Base-by-base conservation (phyloP, 2,113 vertebrate genomes). In the Tretioscincus oriximinensis region DNA sequence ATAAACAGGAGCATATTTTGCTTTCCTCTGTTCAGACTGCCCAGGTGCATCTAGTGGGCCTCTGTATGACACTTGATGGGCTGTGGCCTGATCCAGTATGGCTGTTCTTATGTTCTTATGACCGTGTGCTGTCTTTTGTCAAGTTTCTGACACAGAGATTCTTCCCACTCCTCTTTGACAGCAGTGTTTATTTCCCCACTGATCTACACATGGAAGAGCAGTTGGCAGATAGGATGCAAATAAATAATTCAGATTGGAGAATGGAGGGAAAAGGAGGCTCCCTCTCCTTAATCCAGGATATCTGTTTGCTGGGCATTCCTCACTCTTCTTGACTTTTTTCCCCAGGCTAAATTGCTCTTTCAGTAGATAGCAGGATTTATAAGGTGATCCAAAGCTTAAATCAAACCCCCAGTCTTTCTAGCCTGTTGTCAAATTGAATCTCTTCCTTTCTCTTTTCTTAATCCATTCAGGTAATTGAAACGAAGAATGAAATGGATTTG, bases 381-480 rank as follows among this genome's bases (percentile, higher is more conserved):
- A 70, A 80, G 77, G 63, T 61, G 70, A 83, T 61, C 47, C 49
- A 58, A 8, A 47, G 54, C 35, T n/a, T n/a, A 41, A 41, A n/a
- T 68, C 72, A 70, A 60, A 75, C 51, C 29, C 21, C 29, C 24
- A 22, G 26, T 45, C 14, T 54, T 11, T 4, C 73, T 71, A 28
- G 14, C 1, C 68, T 29, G 1, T 21, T 81, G 76, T 87, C 66
- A 78, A 24, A 76, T 51, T 28, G n/a, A 31, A 41, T 1, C 4
- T 51, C n/a, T 74, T 6, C 51, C 22, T 70, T 70, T 60, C 54
- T 78, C 0, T 80, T 26, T 88, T 78, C 85, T 76, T 58, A 69
- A n/a, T 76, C 71, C 68, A 0, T 8, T 0, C 92, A 98, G 98
- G 85, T 80, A 1, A 92, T 89, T 20, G 97, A 96, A 76, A 49